Base-by-base conservation (phyloP, 2,888 invertebrate genomes). In the Watsonalla binaria region DNA sequence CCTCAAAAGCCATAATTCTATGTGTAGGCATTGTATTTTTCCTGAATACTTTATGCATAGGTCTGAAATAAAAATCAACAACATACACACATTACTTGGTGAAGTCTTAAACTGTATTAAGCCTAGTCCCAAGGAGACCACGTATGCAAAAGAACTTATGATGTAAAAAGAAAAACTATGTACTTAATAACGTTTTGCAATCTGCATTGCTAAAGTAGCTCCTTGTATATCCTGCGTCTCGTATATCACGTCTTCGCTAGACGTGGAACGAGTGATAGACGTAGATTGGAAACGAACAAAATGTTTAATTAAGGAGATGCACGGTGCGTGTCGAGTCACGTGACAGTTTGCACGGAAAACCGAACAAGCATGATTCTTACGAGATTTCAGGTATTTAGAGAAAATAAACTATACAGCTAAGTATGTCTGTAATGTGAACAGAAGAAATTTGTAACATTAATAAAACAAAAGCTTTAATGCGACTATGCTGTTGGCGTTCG, bases 281-380 rank as follows among this genome's bases (percentile, higher is more conserved):
- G 58, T 49, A 48, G 55, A 63, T 58, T 62, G 60, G 63, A 62
- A 72, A 70, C 70, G 62, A 70, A 65, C 60, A 68, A 80, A 78
- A 74, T 73, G 62, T 69, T 24, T 72, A 80, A 79, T 75, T 73
- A 78, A 74, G 59, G 55, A 42, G 42, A 11, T 60, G 59, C 58
- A 63, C 60, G 56, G 52, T 55, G 60, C 59, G 60, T 59, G 61
- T 62, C 58, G 54, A 59, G 54, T 55, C 55, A 55, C 49, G 55
- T 50, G 57, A 51, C 53, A 56, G 45, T 35, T 24, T 49, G 14
- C 33, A n/a, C 0, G 46, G 9, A 49, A 5, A 42, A 8, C 5
- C 5, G 24, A 1, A 24, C 24, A 24, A 2, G 24, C 24, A 24
- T 24, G n/a, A n/a, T 24, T 24, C 2, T 24, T 24, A 24, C 24